Conservation (phyloP, 2,888 invertebrate species). For the Leucophora obtusa region DNA sequence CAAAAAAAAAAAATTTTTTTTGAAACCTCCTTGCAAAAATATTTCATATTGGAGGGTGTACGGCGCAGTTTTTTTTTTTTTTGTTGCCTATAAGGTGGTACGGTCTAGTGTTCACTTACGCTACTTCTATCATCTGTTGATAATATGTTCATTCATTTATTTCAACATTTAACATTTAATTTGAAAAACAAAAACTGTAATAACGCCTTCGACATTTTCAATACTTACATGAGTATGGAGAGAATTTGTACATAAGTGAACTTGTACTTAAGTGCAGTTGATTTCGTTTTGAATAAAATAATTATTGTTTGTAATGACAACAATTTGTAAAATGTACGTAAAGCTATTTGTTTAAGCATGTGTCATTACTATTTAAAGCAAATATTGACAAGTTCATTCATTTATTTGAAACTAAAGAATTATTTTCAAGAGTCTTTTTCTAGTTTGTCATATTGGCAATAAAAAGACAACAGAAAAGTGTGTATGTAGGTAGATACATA, state of each 20-base stretch:
- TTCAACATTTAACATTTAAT: not conserved
- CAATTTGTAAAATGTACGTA: conserved; percentile 1
- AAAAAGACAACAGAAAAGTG: too few relatives aligned
- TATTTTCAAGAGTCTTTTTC: not conserved
- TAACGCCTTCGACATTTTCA: not conserved
- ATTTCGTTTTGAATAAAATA: conserved; percentile 7
- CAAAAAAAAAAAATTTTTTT: too few relatives aligned
- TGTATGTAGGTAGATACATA: too few relatives aligned
- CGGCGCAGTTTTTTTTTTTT: too few relatives aligned
- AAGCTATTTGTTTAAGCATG: not conserved
- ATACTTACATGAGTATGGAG: not conserved
- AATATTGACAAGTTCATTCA: not conserved
- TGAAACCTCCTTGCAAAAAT: too few relatives aligned
- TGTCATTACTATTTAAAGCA: not conserved
- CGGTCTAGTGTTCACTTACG: too few relatives aligned
- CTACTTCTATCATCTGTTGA: too few relatives aligned
- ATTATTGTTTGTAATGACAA: conserved; percentile 19
- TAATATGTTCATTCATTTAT: not conserved
- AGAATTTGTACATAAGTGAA: too few relatives aligned
- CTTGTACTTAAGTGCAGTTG: not conserved
- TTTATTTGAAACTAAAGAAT: not conserved
- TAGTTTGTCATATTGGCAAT: not conserved
- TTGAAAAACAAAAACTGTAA: not conserved
- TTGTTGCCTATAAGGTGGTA: too few relatives aligned
- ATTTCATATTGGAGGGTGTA: too few relatives aligned